Evolutionary conservation across 2,888 invertebrate genomes (phyloP), one percentile per base, ranked within the genome.

Genomic region (Microctonus hyperodae): DNA sequence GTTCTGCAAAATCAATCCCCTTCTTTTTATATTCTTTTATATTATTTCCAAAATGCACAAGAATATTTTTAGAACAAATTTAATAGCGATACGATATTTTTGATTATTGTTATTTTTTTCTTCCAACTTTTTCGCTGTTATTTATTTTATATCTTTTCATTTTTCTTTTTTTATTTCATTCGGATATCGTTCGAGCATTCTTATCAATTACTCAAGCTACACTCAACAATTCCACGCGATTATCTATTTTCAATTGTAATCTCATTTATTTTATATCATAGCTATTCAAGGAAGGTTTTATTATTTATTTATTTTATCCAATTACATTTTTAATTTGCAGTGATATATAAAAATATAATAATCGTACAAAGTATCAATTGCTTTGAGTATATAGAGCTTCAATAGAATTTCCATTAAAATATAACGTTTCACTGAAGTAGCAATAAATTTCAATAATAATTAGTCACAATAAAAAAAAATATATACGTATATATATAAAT

Each of bases 191-290:
- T 55, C 16, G 28, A 33, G 25, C 25, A 55, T 55, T 33, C 55
- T 55, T 33, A 55, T 55, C 55, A 55, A 55, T 55, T 55, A 31
- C 55, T 25, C 33, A 55, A 28, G 55, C 55, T 55, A 53, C 53
- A 28, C 33, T 16, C 5, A 55, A 44, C 44, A 7, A 44, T 44
- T 16, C 16, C 16, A 44, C 44, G 16, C 55, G 55, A 55, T 55
- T 55, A 55, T 55, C 28, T 7, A 16, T 33, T 55, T 55, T 16
- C 55, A n/a, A 55, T 55, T 55, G 55, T 55, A 28, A 55, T 55
- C 16, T 55, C 55, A 13, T 28, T 33, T 33, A 55, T 55, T 16
- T 55, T 55, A 55, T 33, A 31, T 16, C 7, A 28, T 0, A 6
- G n/a, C n/a, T 31, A 31, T 55, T 55, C 55, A 33, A 55, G 16